These are phyloP conservation scores for Enteromius afrohamiltoni DNA, from an alignment of 2,797 vertebrate genomes.

Conservation along the genomic window DNA sequence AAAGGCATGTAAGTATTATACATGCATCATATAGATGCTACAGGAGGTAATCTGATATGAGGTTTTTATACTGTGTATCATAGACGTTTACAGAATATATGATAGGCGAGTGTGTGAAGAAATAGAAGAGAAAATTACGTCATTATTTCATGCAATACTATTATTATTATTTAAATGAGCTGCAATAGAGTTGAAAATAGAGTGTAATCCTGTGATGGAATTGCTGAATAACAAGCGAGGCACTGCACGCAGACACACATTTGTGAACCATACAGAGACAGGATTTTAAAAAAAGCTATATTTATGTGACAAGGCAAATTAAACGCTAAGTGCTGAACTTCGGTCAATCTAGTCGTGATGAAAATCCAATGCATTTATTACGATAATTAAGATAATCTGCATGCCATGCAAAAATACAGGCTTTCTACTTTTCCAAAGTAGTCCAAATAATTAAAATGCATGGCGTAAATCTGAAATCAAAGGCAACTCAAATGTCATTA, in stretches of 20 bases:
- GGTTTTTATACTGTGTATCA: neutral
- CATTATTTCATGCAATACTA: neutral
- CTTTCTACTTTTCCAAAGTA: neutral
- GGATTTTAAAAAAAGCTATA: neutral
- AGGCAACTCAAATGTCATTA: neutral
- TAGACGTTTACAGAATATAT: neutral
- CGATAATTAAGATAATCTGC: neutral
- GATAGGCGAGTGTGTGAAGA: neutral
- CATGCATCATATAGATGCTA: neutral
- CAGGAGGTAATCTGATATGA: neutral
- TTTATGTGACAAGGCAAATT: neutral
- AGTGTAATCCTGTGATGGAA: neutral
- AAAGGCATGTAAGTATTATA: neutral
- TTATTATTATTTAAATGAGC: neutral
- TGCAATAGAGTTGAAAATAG: neutral
- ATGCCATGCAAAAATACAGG: neutral
- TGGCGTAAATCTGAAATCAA: neutral
- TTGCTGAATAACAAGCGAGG: neutral
- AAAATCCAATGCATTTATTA: neutral
- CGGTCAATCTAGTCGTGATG: neutral
- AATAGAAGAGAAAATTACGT: neutral
- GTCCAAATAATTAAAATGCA: neutral
- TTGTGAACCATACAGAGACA: neutral
- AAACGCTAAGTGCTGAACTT: neutral
- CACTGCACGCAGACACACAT: neutral